These are phyloP conservation scores for Taeniopygia guttata DNA, from an alignment of 2,797 vertebrate species.

Conservation along the genomic window DNA sequence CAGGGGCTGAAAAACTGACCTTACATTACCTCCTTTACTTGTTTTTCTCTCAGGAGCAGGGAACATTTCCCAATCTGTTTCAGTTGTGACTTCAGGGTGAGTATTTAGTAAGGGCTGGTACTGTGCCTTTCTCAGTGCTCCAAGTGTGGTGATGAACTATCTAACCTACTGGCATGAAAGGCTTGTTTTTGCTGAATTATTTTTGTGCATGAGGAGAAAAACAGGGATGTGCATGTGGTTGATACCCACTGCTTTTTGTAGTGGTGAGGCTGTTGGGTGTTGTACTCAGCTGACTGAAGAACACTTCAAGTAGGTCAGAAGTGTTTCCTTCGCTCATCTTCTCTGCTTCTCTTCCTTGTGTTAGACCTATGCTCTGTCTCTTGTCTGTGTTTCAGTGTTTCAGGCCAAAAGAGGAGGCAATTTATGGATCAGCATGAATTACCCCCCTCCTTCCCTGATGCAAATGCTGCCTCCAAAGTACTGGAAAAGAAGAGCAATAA, in stretches of 20 bases:
- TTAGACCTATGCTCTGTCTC: neutral
- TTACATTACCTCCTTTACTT: neutral
- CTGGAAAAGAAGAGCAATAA: neutral
- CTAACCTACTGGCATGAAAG: neutral
- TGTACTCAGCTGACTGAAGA: neutral
- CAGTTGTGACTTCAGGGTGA: neutral
- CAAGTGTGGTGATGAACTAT: neutral
- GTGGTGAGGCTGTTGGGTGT: neutral
- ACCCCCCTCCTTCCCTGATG: neutral
- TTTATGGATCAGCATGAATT: neutral
- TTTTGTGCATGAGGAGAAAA: neutral
- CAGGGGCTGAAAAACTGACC: neutral
- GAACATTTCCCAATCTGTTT: neutral
- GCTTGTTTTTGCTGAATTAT: neutral
- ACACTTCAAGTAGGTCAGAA: accelerated
- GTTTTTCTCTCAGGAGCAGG: neutral
- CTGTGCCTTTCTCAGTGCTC: neutral
- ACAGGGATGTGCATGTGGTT: neutral
- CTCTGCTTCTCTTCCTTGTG: neutral
- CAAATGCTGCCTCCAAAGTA: neutral
- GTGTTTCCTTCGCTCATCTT: neutral
- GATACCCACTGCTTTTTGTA: neutral
- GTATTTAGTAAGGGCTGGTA: neutral
- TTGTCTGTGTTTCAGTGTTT: neutral
- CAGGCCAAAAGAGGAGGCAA: neutral